Percentiles rank a stretch among this genome's conserved stretches.
Conservation (phyloP, 2,113 vertebrate genomes). For the Bos javanicus region DNA sequence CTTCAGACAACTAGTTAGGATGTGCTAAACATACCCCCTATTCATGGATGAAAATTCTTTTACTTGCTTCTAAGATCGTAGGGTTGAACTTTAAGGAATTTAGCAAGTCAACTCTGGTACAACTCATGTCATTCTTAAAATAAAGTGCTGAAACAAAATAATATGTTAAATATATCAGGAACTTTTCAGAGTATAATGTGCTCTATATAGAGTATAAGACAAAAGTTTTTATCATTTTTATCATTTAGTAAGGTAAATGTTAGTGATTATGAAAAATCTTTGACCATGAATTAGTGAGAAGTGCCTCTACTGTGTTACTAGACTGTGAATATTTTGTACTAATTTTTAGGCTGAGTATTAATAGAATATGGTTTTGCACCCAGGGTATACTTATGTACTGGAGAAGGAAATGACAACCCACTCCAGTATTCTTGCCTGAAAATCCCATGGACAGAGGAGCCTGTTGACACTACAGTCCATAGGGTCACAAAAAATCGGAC, state of each 20-base stretch:
- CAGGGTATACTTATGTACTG: background rate
- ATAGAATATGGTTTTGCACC: background rate
- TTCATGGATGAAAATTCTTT: background rate
- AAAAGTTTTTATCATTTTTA: background rate
- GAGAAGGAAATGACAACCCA: background rate
- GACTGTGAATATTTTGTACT: slow-evolving; percentile 28
- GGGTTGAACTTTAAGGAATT: background rate
- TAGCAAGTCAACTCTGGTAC: background rate
- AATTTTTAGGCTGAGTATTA: slow-evolving; percentile 1
- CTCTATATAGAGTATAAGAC: background rate
- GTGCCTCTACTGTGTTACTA: background rate
- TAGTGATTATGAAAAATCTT: slow-evolving; percentile 15
- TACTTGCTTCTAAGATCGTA: slow-evolving; percentile 14
- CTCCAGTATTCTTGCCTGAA: background rate
- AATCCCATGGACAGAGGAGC: background rate
- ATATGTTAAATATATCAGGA: background rate
- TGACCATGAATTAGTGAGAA: background rate
- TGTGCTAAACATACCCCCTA: background rate
- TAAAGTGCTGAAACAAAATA: slow-evolving; percentile 9
- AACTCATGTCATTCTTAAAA: slow-evolving; percentile 3
- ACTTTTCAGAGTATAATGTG: background rate
- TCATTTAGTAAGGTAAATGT: slow-evolving; percentile 4
- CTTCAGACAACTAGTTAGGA: background rate
- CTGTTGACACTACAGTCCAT: background rate
- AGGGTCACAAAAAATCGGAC: background rate